Base-by-base conservation (phyloP, 2,113 vertebrate genomes). In the Mobula birostris region DNA sequence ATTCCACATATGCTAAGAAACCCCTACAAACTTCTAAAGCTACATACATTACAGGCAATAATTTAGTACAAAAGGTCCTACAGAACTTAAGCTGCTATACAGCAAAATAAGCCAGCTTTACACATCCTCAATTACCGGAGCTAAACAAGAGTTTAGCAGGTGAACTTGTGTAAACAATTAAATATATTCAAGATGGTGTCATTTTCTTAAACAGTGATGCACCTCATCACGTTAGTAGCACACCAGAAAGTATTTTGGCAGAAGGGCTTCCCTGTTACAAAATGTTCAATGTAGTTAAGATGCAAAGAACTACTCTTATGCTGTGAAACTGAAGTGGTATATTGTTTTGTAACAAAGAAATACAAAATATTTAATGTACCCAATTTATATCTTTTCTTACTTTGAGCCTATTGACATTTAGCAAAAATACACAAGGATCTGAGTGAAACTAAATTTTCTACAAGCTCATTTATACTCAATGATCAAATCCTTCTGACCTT, bases 31-130 rank as follows among this genome's bases (percentile, higher is more conserved):
- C 24, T 29, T 72, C 91, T 93, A 93, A 93, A 93, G 27, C 91
- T 93, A 93, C 68, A 74, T 29, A 93, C 91, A 93, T 93, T 76
- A 74, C 91, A 93, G 91, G 68, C 91, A 93, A 93, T 93, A 93
- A 93, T 76, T 93, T 93, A 93, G 68, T 93, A 93, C 91, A 93
- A 72, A 93, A 90, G 85, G 48, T 72, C 70, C 70, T 74, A 93
- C 70, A 93, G 68, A 93, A 93, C 91, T 48, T 56, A 93, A 93
- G 91, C 91, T 93, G 68, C 91, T 56, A 74, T 93, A 93, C 91
- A 93, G 68, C 72, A 93, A 76, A 93, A 93, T 76, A 74, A 76
- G 91, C 68, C 70, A 93, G 19, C 91, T 93, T 93, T 70, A 56
- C 68, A 74, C 68, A 76, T 93, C 70, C 68, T 93, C 90, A 70